Base-by-base conservation (phyloP, 2,113 vertebrate genomes). In the Phoenicopterus ruber region DNA sequence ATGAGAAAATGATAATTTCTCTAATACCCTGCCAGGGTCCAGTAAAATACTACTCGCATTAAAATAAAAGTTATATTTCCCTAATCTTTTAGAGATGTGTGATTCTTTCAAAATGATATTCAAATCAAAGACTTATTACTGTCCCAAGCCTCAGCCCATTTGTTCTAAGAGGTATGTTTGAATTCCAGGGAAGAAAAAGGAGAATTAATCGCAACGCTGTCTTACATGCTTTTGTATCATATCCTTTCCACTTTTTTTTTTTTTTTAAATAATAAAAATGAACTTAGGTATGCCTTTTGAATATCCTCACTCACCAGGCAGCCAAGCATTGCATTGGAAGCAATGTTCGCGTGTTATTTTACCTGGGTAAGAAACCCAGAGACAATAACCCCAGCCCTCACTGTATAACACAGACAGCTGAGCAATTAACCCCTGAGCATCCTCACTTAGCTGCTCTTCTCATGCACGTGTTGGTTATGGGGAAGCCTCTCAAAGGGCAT, bases 1-100 rank as follows among this genome's bases (percentile, higher is more conserved):
- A 97, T 94, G 96, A 95, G 94, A 85, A 96, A 93, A 95, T 90
- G 21, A 76, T 94, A 96, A 96, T 96, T 97, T 94, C 82, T 95
- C 70, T 96, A 91, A 93, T 85, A 93, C 54, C 70, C 92, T 97
- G 96, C 93, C 94, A 97, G 85, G 92, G 90, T 95, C 54, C 58
- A 80, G 96, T 95, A 96, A 97, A 96, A 96, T 93, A 97, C 82
- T 96, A 96, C 46, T 96, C 2, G 62, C 84, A 96, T 91, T 97
- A 95, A 93, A 95, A 96, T 96, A 95, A 93, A 96, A 95, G 93
- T 96, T 96, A 88, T 79, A 96, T 91, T 96, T 96, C 93, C 90
- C 54, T 94, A 96, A 96, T 96, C 94, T 97, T 87, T 82, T 72
- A 95, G 91, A 96, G 74, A 94, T 70, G 67, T 96, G 92, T 96